Evolutionary conservation across 2,888 invertebrate species (phyloP).

Genomic region (Conus canariensis): DNA sequence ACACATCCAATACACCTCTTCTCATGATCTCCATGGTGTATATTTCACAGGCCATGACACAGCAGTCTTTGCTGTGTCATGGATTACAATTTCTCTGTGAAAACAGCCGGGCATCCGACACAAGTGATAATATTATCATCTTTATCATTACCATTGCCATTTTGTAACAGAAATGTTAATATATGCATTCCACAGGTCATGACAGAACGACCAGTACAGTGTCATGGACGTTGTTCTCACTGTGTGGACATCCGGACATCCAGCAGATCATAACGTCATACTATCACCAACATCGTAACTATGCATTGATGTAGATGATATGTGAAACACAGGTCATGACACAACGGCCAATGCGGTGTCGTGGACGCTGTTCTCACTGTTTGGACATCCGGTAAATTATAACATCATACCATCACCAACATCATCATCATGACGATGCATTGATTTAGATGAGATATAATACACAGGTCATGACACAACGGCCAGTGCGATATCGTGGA

Average conservation of each 20-base stretch:
- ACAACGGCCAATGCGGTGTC: constrained; percentile 30
- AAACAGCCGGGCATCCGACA: too few species aligned
- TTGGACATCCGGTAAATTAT: constrained; percentile 35
- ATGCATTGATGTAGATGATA: neutral
- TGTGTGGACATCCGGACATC: neutral
- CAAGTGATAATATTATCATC: too few species aligned
- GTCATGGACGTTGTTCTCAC: neutral
- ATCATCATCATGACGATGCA: neutral
- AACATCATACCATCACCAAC: neutral
- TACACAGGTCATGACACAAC: constrained; percentile 23
- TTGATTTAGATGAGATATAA: neutral
- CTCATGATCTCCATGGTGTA: too few species aligned
- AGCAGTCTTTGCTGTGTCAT: neutral
- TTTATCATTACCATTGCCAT: too few species aligned
- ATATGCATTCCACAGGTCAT: too few species aligned
- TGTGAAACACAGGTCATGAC: neutral
- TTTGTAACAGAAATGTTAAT: too few species aligned
- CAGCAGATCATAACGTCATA: neutral
- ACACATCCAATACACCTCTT: too few species aligned
- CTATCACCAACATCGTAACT: neutral
- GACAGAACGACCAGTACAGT: neutral
- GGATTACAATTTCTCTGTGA: too few species aligned
- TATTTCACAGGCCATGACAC: neutral
- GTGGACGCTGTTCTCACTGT: constrained; percentile 44
- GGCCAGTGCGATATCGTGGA: constrained; percentile 41